Conservation (phyloP, 2,797 vertebrate species). For the Octomys mimax region DNA sequence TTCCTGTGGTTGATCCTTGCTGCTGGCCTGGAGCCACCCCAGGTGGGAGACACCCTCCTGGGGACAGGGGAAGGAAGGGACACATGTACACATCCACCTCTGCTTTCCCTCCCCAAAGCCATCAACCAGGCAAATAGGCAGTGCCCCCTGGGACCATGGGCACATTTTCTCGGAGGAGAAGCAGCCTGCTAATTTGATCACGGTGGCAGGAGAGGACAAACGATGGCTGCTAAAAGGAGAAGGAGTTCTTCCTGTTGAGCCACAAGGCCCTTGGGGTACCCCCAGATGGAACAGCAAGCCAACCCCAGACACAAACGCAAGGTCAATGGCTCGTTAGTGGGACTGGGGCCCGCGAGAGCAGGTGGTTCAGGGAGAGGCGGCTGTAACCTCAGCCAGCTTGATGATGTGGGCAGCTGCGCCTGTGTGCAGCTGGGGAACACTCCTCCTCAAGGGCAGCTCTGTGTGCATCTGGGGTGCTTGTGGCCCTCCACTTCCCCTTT, state of each 20-base stretch:
- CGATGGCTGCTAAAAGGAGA: constrained; percentile 82
- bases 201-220: constrained; percentile 79
- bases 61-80: not conserved
- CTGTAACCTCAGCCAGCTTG: not conserved
- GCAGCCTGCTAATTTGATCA: constrained; percentile 87
- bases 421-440: not conserved
- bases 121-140: constrained; percentile 81
- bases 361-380: not conserved
- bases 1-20: not conserved
- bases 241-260: constrained; percentile 84
- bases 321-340: constrained; percentile 87
- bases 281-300: constrained; percentile 84
- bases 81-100: not conserved
- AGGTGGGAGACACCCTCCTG: constrained; percentile 34
- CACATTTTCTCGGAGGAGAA: constrained; percentile 84
- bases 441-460: not conserved
- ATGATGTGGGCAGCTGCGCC: not conserved
- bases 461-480: not conserved
- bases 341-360: constrained; percentile 46
- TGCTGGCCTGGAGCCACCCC: not conserved
- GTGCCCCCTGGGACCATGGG: constrained; percentile 80
- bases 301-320: constrained; percentile 84
- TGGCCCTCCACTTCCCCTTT: not conserved
- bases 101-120: constrained; percentile 33
- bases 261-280: constrained; percentile 86